phyloP scores from a whole-genome alignment of 2,888 invertebrate genomes.

The Hyles lineata region DNA sequence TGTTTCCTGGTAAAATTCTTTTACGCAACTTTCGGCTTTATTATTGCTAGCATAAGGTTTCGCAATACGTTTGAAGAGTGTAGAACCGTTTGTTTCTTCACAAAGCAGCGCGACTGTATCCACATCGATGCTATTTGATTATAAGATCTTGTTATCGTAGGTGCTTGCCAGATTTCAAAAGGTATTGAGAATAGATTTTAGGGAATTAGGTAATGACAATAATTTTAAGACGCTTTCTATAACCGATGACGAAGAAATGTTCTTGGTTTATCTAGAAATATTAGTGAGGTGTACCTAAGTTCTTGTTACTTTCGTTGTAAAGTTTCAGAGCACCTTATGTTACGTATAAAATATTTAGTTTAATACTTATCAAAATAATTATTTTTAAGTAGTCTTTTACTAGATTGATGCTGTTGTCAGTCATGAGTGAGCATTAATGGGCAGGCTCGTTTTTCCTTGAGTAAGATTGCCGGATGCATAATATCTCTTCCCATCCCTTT shows the following conservation, averaged over 20 bases:
- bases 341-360: no score
- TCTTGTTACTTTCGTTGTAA: not conserved
- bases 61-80: not conserved
- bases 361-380: no score
- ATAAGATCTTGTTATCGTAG: constrained; percentile 23
- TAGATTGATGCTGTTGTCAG: no score
- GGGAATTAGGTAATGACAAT: constrained; percentile 17
- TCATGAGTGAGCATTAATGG: no score
- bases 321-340: no score
- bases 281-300: not conserved
- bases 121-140: constrained; percentile 17
- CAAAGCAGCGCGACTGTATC: constrained; percentile 30
- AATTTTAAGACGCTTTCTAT: not conserved
- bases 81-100: not conserved
- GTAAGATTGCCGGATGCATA: no score
- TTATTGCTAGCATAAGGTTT: not conserved
- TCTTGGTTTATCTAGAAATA: not conserved
- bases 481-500: no score
- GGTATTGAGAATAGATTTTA: constrained; percentile 11
- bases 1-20: not conserved
- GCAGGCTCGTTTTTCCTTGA: no score
- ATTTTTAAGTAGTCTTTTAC: no score
- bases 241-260: not conserved
- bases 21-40: not conserved
- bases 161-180: constrained; percentile 24